Evolutionary conservation across 2,797 vertebrate species (phyloP), one percentile per base, ranked within the genome.

Genomic region (Pipistrellus pipistrellus): DNA sequence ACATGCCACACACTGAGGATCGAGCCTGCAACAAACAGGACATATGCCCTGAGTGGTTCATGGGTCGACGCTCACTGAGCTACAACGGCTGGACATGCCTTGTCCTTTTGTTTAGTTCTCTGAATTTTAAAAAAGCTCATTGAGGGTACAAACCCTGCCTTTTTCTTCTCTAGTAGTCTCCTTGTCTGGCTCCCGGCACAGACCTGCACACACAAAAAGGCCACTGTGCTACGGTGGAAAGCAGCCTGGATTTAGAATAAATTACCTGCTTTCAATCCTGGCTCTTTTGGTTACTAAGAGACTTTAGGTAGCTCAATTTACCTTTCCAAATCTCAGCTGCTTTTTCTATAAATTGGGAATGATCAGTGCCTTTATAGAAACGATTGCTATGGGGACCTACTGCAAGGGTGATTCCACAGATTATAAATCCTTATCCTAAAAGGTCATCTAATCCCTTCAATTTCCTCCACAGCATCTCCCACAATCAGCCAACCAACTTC

Each of bases 341-440:
- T 90, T 53, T 30, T 87, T 71, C 83, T 86, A 88, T 64, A 90
- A 93, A 81, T 32, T 78, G 76, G 46, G 21, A 93, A 75, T 69
- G 84, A 93, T 64, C 4, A 55, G 51, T 41, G 80, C 30, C 30
- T 81, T 88, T 95, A 93, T 35, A 94, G 53, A 91, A 66, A 96
- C 38, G 30, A 93, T 87, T 92, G 48, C 10, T 76, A 81, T 81
- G 51, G 32, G 48, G 38, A 80, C 23, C 75, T 46, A 86, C 0
- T 77, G 11, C 73, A 77, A 92, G 32, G 8, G 41, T 38, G n/a
- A 96, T 77, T 76, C 38, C 66, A 92, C 35, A 88, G 69, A 88
- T 51, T 48, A 12, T 41, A 78, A 92, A 9, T 66, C 87, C 25
- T 85, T 55, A 82, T 48, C 38, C 73, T 95, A 71, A 89, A 27